These are phyloP conservation scores for Nematostella vectensis DNA, from an alignment of 92 coral and sea anemone genomes.

Conservation along the genomic window DNA sequence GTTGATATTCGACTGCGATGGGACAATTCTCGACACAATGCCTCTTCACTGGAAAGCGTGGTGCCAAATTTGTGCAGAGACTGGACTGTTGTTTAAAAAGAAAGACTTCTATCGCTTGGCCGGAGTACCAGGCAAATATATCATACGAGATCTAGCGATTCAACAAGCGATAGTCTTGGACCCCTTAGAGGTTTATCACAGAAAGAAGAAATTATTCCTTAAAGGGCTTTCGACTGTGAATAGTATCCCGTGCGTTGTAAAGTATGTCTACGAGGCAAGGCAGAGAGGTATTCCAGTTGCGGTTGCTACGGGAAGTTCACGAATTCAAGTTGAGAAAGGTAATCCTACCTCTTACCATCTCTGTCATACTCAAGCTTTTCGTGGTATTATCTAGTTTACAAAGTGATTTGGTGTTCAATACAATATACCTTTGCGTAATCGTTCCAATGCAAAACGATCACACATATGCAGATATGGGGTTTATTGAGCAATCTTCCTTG, in stretches of 20 bases:
- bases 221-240: slow-evolving; percentile 48
- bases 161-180: slow-evolving; percentile 70
- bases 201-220: slow-evolving; percentile 60
- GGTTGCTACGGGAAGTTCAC: slow-evolving; percentile 85
- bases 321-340: slow-evolving; percentile 89
- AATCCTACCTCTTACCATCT: not conserved
- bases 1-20: slow-evolving; percentile 88
- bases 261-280: slow-evolving; percentile 73
- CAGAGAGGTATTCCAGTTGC: slow-evolving; percentile 64
- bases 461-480: too few species aligned
- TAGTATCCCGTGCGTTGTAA: slow-evolving; percentile 69
- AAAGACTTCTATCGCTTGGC: slow-evolving; percentile 72
- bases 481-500: too few species aligned
- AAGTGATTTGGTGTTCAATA: too few species aligned
- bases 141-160: slow-evolving; percentile 68
- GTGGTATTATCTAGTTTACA: too few species aligned
- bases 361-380: not conserved
- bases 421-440: too few species aligned
- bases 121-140: slow-evolving; percentile 88
- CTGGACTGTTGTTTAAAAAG: slow-evolving; percentile 66
- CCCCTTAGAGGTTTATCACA: slow-evolving; percentile 73
- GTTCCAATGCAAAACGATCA: too few species aligned
- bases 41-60: slow-evolving; percentile 92
- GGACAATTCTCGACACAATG: slow-evolving; percentile 84
- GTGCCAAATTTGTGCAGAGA: slow-evolving; percentile 79